Base-by-base conservation (phyloP, 2,113 vertebrate genomes). In the Agapornis roseicollis region DNA sequence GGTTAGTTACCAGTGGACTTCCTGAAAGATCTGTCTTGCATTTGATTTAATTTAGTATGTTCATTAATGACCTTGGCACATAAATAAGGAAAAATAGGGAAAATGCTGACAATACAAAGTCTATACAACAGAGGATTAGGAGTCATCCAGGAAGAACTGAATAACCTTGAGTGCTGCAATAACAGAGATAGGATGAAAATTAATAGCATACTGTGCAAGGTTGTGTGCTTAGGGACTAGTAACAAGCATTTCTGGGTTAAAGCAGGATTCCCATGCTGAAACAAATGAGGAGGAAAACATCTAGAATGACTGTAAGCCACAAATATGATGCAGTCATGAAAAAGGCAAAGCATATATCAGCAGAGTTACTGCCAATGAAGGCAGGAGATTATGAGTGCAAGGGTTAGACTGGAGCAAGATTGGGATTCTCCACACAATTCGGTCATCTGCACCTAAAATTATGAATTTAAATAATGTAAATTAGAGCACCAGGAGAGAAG, bases 51-150 rank as follows among this genome's bases (percentile, higher is more conserved):
- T 91, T 94, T 58, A 79, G 13, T 27, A 64, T 25, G 53, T 44
- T 69, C 70, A 61, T 82, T 68, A 88, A 82, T 22, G 52, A 74
- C 61, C 80, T 69, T 61, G 73, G 56, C 87, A 94, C 31, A 35
- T 66, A 69, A 85, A 69, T 42, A 76, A 74, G 70, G 77, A 70
- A 84, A 82, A 80, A 52, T 5, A 7, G 14, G 37, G 49, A 87
- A 95, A 96, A 84, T 85, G 81, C 78, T 81, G 93, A 92, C 87
- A 71, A 31, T 33, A 60, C 56, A 53, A 79, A 77, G n/a, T 29
- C 42, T 69, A 77, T 70, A 74, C 80, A 86, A 35, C 22, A 29
- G 52, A 87, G 86, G 61, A 93, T 76, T 42, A 85, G 78, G 86
- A 79, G 89, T 79, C 73, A 79, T 27, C 69, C 27, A 85, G 78